Percentiles rank a stretch among this genome's conserved stretches.
phyloP scores from a whole-genome alignment of 2,888 invertebrate species.

The Rhorus exstirpatorius region DNA sequence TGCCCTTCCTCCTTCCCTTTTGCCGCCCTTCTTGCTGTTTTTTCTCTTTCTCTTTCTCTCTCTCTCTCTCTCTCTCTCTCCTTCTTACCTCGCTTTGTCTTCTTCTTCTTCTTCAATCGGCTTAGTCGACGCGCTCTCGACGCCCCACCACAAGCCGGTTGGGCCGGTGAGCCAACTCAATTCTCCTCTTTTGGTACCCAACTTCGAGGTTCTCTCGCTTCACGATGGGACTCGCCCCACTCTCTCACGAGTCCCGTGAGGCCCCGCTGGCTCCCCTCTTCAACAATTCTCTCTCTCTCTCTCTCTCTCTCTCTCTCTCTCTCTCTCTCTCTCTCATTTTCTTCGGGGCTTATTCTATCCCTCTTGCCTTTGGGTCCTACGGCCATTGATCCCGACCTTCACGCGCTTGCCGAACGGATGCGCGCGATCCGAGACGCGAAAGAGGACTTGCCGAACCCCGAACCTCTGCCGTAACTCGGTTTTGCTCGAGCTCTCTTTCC shows the following conservation, averaged over 20 bases:
- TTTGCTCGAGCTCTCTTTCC: slow-evolving; percentile 66
- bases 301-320: slow-evolving; percentile 36
- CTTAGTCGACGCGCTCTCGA: slow-evolving; percentile 64
- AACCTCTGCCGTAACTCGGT: slow-evolving; percentile 83
- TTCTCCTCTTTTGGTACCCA: slow-evolving; percentile 84
- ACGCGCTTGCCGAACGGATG: slow-evolving; percentile 86
- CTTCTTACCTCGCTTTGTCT: slow-evolving; percentile 52
- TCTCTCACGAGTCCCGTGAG: slow-evolving; percentile 48
- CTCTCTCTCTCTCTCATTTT: slow-evolving; percentile 44
- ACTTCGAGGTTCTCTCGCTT: slow-evolving; percentile 73
- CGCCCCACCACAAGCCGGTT: slow-evolving; percentile 64
- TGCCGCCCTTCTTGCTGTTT: slow-evolving; percentile 49
- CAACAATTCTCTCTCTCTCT: slow-evolving; percentile 29
- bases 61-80: slow-evolving; percentile 33
- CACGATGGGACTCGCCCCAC: slow-evolving; percentile 66
- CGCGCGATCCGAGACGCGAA: slow-evolving; percentile 73
- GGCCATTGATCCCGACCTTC: slow-evolving; percentile 86
- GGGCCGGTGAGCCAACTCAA: slow-evolving; percentile 80
- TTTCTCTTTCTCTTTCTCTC: slow-evolving; percentile 24
- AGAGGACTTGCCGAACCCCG: slow-evolving; percentile 83
- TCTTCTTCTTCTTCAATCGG: slow-evolving; percentile 67
- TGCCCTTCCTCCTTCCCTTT: slow-evolving; percentile 48
- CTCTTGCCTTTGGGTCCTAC: slow-evolving; percentile 82
- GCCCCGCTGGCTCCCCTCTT: slow-evolving; percentile 55
- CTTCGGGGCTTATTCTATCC: slow-evolving; percentile 44